Base-by-base conservation (phyloP, 2,113 vertebrate genomes). In the Columbina picui region DNA sequence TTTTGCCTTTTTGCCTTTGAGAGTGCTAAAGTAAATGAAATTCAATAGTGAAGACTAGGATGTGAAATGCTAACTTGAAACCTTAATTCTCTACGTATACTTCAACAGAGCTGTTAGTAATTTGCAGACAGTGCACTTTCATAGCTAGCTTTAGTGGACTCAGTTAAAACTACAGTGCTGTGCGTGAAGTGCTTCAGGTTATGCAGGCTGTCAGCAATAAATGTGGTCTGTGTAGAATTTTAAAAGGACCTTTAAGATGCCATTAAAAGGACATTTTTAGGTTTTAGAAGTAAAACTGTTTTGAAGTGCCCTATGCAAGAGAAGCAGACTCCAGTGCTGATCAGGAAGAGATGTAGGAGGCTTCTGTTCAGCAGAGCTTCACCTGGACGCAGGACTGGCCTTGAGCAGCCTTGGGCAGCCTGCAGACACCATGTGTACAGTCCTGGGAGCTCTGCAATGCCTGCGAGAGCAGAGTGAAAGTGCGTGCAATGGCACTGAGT, bases 371-470 rank as follows among this genome's bases (percentile, higher is more conserved):
- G 73, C 30, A 26, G 13, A 22, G 64, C 52, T 41, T 61, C 49
- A 38, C 36, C 30, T 82, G 56, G 57, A 25, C 1, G 0, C n/a
- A 13, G 56, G 39, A 7, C 17, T 17, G 43, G 68, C 34, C 70
- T 49, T 12, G 9, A n/a, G 50, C 47, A 45, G 71, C 17, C n/a
- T 43, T 56, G 53, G 71, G 67, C 53, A 74, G 55, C 39, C 29
- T 43, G 25, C 21, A 15, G 25, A 0, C 52, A 43, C 56, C 15
- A 0, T 2, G 14, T 14, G 55, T 19, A 4, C 39, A 10, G 15
- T 15, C 47, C 63, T 29, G 16, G 27, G 84, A 43, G 39, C 52
- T 45, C 9, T 29, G 41, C 57, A 0, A 10, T 23, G n/a, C 38
- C 25, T 49, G 73, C 18, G 20, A 49, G 5, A 21, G 13, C 23